These are phyloP conservation scores for Heteromormyrus szaboi DNA, from an alignment of 2,797 vertebrate genomes.

Conservation along the genomic window DNA sequence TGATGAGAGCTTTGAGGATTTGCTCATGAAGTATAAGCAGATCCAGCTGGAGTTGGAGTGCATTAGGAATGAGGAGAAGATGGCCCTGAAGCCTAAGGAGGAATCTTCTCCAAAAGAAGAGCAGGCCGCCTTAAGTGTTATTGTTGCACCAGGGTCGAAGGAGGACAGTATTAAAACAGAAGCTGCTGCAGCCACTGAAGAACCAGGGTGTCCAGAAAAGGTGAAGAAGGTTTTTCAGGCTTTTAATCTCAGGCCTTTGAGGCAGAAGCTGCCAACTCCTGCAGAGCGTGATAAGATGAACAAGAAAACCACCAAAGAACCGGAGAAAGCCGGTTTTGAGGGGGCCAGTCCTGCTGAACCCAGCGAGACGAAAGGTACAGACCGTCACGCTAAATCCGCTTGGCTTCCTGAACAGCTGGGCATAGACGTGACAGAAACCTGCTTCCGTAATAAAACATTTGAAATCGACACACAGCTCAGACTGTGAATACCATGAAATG, in stretches of 20 bases:
- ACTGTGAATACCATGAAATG: not conserved
- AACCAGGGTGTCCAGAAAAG: constrained; percentile 29
- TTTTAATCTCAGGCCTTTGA: constrained; percentile 89
- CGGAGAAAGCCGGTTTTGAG: constrained; percentile 39
- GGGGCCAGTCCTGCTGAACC: constrained; percentile 43
- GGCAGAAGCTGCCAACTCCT: constrained; percentile 77
- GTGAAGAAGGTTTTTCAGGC: constrained; percentile 76
- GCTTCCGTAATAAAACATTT: not conserved
- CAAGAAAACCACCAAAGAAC: constrained; percentile 53
- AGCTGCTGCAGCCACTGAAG: constrained; percentile 40
- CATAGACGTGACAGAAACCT: not conserved
- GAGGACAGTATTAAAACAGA: constrained; percentile 56
- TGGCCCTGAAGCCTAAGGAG: constrained; percentile 68
- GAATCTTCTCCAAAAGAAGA: constrained; percentile 49
- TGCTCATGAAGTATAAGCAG: constrained; percentile 91
- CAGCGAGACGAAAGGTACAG: constrained; percentile 20
- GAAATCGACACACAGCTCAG: not conserved
- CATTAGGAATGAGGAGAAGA: constrained; percentile 89
- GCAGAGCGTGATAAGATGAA: constrained; percentile 73
- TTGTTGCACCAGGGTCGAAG: constrained; percentile 30
- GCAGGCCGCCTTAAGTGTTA: constrained; percentile 28
- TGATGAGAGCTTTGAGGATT: constrained; percentile 92
- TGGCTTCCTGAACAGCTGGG: not conserved
- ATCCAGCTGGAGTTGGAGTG: constrained; percentile 93
- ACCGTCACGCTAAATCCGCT: not conserved